These are phyloP conservation scores for Macrosoma leucophasiata DNA, from an alignment of 2,888 invertebrate genomes.

Conservation along the genomic window DNA sequence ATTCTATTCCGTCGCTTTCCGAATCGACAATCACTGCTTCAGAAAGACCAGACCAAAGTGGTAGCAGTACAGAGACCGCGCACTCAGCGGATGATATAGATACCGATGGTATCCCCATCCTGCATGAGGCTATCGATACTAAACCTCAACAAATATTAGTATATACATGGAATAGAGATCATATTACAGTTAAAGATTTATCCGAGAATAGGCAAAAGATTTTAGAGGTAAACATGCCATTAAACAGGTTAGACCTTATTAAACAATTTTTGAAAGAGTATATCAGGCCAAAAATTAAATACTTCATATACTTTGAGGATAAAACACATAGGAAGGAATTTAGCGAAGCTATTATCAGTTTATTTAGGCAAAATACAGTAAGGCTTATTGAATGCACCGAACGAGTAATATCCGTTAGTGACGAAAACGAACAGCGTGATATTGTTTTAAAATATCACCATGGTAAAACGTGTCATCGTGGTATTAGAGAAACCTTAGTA, in stretches of 20 bases:
- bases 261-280: constrained; percentile 20
- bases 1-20: too few relatives aligned
- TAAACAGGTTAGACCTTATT: constrained; percentile 9
- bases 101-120: constrained; percentile 6
- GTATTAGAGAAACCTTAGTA: constrained; percentile 15
- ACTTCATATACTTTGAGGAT: constrained; percentile 26
- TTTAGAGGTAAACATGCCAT: constrained; percentile 11
- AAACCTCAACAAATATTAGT: constrained; percentile 23
- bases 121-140: constrained; percentile 16
- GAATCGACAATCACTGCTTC: too few relatives aligned
- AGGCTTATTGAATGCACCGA: constrained; percentile 28
- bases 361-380: constrained; percentile 24
- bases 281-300: constrained; percentile 11
- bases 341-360: constrained; percentile 5
- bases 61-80: neutral
- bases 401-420: constrained; percentile 14
- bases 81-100: constrained; percentile 6
- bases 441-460: constrained; percentile 12
- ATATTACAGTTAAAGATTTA: constrained; percentile 11
- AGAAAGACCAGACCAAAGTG: neutral
- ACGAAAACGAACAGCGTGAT: constrained; percentile 14
- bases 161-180: constrained; percentile 9
- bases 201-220: constrained; percentile 11
- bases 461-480: constrained; percentile 15
- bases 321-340: constrained; percentile 15